Conservation (phyloP, 2,888 invertebrate genomes). For the Cordilura impudica region DNA sequence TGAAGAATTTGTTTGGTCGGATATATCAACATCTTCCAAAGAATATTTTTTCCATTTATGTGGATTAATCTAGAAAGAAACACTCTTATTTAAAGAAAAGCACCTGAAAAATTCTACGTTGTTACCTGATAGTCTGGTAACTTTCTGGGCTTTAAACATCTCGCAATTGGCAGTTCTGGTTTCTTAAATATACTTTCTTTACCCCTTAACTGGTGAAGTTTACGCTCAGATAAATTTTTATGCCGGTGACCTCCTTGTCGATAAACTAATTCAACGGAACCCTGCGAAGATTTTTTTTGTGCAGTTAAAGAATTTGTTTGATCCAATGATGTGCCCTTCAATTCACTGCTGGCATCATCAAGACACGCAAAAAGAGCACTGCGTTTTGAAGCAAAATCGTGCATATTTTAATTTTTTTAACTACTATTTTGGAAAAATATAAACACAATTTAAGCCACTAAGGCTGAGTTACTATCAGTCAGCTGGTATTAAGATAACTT, state of each 20-base stretch:
- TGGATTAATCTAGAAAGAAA: constrained; percentile 82
- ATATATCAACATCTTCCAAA: constrained; percentile 89
- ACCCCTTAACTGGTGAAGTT: constrained; percentile 71
- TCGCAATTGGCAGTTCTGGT: constrained; percentile 82
- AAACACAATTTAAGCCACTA: no score
- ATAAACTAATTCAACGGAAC: constrained; percentile 68
- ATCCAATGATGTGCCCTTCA: constrained; percentile 77
- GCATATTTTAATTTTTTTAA: constrained; percentile 72
- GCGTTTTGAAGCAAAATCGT: constrained; percentile 81
- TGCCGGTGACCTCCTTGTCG: constrained; percentile 60
- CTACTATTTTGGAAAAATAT: no score
- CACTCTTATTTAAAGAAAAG: neutral
- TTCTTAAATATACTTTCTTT: constrained; percentile 89
- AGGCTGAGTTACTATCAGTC: no score
- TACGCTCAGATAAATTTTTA: constrained; percentile 60
- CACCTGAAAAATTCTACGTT: neutral
- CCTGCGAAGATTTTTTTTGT: constrained; percentile 73
- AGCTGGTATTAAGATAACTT: no score
- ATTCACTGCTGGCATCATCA: constrained; percentile 81
- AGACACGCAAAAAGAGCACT: constrained; percentile 85
- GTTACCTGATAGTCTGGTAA: constrained; percentile 78
- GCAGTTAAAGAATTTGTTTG: constrained; percentile 73
- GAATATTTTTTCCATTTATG: constrained; percentile 90
- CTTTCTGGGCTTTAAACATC: constrained; percentile 79
- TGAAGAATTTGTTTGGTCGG: constrained; percentile 86